A percentile compares a stretch with the other conserved stretches of the same genome.
phyloP scores from a whole-genome alignment of 1,140 invertebrate species.

The Macrobrachium rosenbergii region DNA sequence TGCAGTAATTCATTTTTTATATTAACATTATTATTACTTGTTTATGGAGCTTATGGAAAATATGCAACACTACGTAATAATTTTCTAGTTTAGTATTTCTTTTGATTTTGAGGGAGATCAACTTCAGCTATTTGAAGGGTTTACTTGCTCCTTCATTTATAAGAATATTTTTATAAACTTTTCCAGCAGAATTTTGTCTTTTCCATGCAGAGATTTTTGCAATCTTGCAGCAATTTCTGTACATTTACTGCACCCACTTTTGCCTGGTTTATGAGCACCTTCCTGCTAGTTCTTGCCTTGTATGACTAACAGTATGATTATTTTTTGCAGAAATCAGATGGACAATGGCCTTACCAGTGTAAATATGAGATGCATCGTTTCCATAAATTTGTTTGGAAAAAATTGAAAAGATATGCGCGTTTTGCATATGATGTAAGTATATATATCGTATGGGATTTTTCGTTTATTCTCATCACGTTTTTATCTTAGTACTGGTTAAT shows the following conservation, averaged over 20 bases:
- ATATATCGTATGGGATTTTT: not conserved
- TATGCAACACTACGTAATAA: too few relatives aligned
- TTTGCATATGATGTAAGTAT: slow-evolving; percentile 57
- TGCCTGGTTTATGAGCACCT: not conserved
- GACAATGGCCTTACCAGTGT: slow-evolving; percentile 49
- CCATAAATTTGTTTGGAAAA: slow-evolving; percentile 61
- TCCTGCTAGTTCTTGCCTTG: not conserved
- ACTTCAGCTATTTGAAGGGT: too few relatives aligned
- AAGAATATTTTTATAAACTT: too few relatives aligned
- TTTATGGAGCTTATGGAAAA: too few relatives aligned
- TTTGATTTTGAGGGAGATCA: too few relatives aligned
- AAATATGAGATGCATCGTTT: slow-evolving; percentile 66
- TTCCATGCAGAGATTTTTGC: too few relatives aligned
- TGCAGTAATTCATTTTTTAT: too few relatives aligned
- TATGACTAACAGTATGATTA: not conserved
- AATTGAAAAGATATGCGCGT: slow-evolving; percentile 51
- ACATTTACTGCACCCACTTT: not conserved
- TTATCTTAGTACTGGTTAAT: not conserved
- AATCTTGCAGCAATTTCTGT: not conserved
- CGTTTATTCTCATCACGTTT: not conserved
- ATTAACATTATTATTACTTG: too few relatives aligned
- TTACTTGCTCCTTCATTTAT: too few relatives aligned
- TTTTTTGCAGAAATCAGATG: slow-evolving; percentile 32
- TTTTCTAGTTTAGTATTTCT: too few relatives aligned
- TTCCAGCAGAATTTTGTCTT: not conserved